These are phyloP conservation scores for Pangasius larnaudii DNA, from an alignment of 2,797 vertebrate genomes.

Conservation along the genomic window DNA sequence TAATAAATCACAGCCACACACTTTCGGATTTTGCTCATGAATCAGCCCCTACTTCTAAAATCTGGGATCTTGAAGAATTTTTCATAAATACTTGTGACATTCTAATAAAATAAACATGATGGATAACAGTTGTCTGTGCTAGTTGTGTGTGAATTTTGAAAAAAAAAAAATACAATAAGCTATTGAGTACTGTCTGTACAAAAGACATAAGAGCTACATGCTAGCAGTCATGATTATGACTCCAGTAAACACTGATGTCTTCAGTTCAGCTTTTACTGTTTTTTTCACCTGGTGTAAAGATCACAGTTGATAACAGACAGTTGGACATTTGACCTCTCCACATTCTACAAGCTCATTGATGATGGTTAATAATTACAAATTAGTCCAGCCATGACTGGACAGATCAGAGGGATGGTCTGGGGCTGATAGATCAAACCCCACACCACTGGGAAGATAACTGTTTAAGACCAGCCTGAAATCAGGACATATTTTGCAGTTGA, in stretches of 20 bases:
- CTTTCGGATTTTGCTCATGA: background rate
- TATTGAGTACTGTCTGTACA: background rate
- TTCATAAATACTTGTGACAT: background rate
- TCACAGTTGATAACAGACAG: background rate
- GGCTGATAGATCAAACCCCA: background rate
- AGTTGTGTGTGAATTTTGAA: no score
- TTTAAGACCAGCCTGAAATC: background rate
- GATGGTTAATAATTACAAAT: background rate
- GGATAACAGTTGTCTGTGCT: background rate
- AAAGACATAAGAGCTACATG: background rate
- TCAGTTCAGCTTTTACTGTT: background rate
- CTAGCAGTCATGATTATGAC: background rate
- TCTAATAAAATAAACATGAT: background rate
- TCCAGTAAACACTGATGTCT: background rate
- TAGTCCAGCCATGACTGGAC: background rate
- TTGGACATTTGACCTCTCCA: background rate
- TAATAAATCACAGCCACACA: background rate
- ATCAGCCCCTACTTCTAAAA: background rate
- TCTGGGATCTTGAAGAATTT: background rate
- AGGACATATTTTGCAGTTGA: background rate
- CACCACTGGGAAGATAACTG: background rate
- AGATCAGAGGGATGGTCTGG: background rate
- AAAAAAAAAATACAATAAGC: background rate
- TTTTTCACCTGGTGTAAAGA: background rate
- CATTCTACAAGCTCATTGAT: background rate